These are phyloP conservation scores for Polymixis flavicincta DNA, from an alignment of 2,888 invertebrate genomes.

Conservation along the genomic window DNA sequence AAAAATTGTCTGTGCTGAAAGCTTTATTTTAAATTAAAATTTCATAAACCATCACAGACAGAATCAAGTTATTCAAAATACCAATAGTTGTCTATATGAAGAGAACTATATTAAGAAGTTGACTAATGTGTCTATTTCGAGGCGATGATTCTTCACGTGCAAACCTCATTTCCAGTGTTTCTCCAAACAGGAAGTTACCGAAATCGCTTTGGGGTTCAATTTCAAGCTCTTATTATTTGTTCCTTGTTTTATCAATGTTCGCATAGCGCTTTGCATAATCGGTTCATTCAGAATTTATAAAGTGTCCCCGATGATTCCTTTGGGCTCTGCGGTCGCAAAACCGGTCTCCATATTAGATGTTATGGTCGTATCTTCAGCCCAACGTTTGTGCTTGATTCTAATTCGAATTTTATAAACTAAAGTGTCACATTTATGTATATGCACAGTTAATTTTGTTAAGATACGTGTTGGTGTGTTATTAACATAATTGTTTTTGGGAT, in stretches of 20 bases:
- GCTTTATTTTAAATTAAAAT: slow-evolving; percentile 19
- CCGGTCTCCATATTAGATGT: slow-evolving; percentile 73
- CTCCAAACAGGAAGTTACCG: slow-evolving; percentile 56
- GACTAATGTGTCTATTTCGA: slow-evolving; percentile 43
- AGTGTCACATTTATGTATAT: slow-evolving; percentile 34
- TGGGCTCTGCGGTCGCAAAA: slow-evolving; percentile 68
- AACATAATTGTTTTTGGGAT: slow-evolving; percentile 31
- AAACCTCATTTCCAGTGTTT: slow-evolving; percentile 56
- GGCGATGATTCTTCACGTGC: slow-evolving; percentile 33
- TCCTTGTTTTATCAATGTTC: slow-evolving; percentile 71
- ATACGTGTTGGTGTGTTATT: slow-evolving; percentile 23
- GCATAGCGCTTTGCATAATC: slow-evolving; percentile 82
- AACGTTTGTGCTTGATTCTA: slow-evolving; percentile 64
- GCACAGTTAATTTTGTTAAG: slow-evolving; percentile 23
- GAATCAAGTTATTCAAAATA: slow-evolving; percentile 11
- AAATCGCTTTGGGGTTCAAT: slow-evolving; percentile 57
- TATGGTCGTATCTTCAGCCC: slow-evolving; percentile 67
- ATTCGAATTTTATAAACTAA: slow-evolving; percentile 60
- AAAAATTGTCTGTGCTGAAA: slow-evolving; percentile 16
- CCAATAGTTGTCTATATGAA: background rate
- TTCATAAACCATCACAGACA: background rate
- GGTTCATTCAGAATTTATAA: slow-evolving; percentile 79
- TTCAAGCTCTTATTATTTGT: slow-evolving; percentile 63
- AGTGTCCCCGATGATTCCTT: slow-evolving; percentile 74
- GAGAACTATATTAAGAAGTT: slow-evolving; percentile 18